Conservation (phyloP, 2,888 invertebrate genomes). For the Chouioia cunea region DNA sequence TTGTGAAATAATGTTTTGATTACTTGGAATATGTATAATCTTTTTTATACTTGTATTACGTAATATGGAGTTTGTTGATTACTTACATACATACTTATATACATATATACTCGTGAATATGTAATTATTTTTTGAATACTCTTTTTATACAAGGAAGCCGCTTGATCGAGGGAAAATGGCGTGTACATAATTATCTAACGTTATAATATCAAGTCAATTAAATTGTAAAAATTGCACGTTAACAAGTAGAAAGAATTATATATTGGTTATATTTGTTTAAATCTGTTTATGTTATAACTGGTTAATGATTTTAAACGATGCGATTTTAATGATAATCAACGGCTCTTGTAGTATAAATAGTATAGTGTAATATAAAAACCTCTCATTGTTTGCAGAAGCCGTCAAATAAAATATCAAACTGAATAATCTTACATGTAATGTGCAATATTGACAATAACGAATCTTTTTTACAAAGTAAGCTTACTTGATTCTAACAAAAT, state of each 20-base stretch:
- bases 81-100: slow-evolving; percentile 21
- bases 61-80: slow-evolving; percentile 10
- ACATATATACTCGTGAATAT: slow-evolving; percentile 24
- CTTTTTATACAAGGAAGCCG: slow-evolving; percentile 27
- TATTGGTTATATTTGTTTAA: too few species aligned
- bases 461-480: slow-evolving; percentile 20
- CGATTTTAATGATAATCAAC: too few species aligned
- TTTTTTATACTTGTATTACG: too few species aligned
- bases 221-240: slow-evolving; percentile 5
- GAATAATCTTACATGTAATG: slow-evolving; percentile 30
- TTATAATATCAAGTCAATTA: slow-evolving; percentile 15
- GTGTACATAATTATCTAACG: slow-evolving; percentile 23
- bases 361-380: too few species aligned
- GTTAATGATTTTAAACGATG: too few species aligned
- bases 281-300: too few species aligned
- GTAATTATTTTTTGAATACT: slow-evolving; percentile 27
- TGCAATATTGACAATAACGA: slow-evolving; percentile 50
- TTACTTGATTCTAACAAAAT: not conserved
- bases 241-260: not conserved
- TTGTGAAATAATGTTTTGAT: too few species aligned
- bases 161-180: slow-evolving; percentile 24
- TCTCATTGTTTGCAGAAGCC: not conserved
- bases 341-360: too few species aligned
- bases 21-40: too few species aligned
- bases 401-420: slow-evolving; percentile 12